Percentiles rank a stretch among this genome's conserved stretches.
phyloP scores from a whole-genome alignment of 2,113 vertebrate species.

The Ceyx cyanopectus region DNA sequence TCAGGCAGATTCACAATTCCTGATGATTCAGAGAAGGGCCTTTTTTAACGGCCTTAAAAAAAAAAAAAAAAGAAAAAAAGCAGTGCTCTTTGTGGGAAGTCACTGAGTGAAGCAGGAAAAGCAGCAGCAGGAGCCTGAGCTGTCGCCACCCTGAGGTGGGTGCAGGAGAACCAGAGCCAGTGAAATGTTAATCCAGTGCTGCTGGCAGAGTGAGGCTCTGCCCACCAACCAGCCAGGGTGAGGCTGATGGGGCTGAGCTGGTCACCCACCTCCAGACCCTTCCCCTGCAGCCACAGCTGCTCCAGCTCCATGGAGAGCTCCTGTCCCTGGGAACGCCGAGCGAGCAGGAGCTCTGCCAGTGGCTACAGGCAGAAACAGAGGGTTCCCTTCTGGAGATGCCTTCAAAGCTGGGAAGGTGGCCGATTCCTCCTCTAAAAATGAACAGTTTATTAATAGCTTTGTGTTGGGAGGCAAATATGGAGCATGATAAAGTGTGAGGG shows the following conservation, averaged over 20 bases:
- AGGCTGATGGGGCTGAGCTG: not conserved
- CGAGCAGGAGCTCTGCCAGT: not conserved
- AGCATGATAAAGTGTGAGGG: not conserved
- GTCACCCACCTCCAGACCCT: not conserved
- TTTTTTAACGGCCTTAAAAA: slow-evolving; percentile 25
- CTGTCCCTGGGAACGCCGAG: accelerated
- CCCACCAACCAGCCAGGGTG: accelerated
- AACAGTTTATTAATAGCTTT: not conserved
- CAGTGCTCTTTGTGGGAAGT: not conserved
- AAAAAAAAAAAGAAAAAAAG: not conserved
- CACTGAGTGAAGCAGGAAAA: not conserved
- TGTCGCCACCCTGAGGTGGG: accelerated
- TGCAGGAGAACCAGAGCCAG: not conserved
- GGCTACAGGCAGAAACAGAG: accelerated
- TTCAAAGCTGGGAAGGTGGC: not conserved
- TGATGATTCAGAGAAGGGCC: slow-evolving; percentile 34
- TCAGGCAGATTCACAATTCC: slow-evolving; percentile 34
- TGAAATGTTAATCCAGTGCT: accelerated
- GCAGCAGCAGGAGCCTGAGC: not conserved
- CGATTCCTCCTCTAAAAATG: not conserved
- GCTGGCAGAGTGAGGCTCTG: not conserved
- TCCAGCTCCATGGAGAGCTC: not conserved
- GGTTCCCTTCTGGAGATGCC: not conserved
- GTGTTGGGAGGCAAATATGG: not conserved
- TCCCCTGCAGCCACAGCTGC: not conserved